phyloP scores from a whole-genome alignment of 1,140 invertebrate genomes.

The Drosophila auraria region DNA sequence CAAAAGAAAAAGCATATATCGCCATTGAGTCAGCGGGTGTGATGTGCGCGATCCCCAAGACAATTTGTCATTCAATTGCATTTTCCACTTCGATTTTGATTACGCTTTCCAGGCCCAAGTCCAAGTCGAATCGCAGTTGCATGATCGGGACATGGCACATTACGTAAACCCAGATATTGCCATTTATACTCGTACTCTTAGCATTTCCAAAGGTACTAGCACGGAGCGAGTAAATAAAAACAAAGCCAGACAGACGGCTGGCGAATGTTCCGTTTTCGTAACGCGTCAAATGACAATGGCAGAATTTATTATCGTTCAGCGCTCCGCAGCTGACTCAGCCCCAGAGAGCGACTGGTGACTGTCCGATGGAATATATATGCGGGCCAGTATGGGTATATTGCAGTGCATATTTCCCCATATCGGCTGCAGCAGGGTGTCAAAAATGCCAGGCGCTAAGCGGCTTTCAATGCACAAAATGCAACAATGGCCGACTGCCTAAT shows the following conservation, averaged over 20 bases:
- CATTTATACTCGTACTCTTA: constrained; percentile 3
- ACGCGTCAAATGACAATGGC: constrained; percentile 70
- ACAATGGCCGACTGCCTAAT: constrained; percentile 66
- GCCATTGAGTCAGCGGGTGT: constrained; percentile 50
- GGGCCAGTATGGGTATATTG: constrained; percentile 17
- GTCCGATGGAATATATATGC: constrained; percentile 27
- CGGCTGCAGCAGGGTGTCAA: constrained; percentile 60
- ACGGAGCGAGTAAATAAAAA: constrained; percentile 17
- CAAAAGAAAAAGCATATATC: neutral
- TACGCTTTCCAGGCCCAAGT: constrained; percentile 14
- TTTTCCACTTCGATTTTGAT: constrained; percentile 14
- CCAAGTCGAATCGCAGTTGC: constrained; percentile 39
- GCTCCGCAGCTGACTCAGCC: constrained; percentile 60
- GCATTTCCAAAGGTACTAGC: constrained; percentile 31
- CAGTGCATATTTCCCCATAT: constrained; percentile 58
- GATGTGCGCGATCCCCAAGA: constrained; percentile 22
- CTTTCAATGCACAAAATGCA: constrained; percentile 45
- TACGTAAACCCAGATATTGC: constrained; percentile 35
- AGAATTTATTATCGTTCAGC: constrained; percentile 71
- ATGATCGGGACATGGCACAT: constrained; percentile 47
- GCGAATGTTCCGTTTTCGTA: constrained; percentile 39
- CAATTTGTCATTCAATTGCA: constrained; percentile 53
- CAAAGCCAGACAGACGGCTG: constrained; percentile 33
- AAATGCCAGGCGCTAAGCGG: constrained; percentile 70
- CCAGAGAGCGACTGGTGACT: constrained; percentile 3